Evolutionary conservation across 2,888 invertebrate genomes (phyloP).

Genomic region (Antheraea yamamai): DNA sequence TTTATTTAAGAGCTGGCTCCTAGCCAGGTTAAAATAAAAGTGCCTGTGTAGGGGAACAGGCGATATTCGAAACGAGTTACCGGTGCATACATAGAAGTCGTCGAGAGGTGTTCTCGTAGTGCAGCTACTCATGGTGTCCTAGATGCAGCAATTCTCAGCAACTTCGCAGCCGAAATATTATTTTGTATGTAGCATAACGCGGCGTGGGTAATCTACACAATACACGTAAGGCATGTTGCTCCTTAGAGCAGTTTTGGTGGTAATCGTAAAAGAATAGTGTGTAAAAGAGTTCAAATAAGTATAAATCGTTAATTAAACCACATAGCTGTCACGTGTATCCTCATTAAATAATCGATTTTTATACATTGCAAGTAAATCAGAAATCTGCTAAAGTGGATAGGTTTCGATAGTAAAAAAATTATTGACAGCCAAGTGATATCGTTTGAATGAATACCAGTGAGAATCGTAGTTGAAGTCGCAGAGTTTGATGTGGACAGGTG

Average conservation of each 20-base stretch:
- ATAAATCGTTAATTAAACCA: not conserved
- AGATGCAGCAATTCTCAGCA: not conserved
- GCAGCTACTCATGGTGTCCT: not conserved
- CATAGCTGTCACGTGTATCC: not conserved
- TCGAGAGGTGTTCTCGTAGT: not conserved
- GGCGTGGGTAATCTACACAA: not conserved
- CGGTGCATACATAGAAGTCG: not conserved
- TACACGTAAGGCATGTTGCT: not conserved
- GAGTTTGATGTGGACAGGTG: not conserved
- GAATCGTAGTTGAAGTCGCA: not conserved
- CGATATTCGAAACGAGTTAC: not conserved
- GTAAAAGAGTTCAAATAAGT: not conserved
- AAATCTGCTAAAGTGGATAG: too few species aligned
- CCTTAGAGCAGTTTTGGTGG: not conserved
- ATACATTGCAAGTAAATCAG: not conserved
- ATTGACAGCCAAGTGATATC: not conserved
- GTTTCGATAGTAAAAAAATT: too few species aligned
- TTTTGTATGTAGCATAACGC: not conserved
- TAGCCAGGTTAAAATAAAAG: not conserved
- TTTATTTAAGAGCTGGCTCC: not conserved
- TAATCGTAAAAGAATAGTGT: not conserved
- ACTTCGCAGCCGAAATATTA: not conserved
- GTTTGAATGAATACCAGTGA: not conserved
- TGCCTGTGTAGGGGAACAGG: not conserved
- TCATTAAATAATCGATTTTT: not conserved